Evolutionary conservation across 1,140 invertebrate species (phyloP).

Genomic region (Heliothis subflexa): DNA sequence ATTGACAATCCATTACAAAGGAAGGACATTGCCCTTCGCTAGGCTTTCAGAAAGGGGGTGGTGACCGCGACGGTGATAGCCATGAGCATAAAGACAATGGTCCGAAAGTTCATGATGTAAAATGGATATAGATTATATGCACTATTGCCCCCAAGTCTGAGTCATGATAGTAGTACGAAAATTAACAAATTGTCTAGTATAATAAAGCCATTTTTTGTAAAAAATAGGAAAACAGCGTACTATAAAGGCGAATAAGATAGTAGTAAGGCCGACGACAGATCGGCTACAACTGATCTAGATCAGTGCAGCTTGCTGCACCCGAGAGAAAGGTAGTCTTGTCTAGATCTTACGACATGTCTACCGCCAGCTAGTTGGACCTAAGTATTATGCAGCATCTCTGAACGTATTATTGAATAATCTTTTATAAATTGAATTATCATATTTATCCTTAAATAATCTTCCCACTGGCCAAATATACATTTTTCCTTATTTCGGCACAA

Average conservation of each 20-base stretch:
- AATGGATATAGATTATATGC: no score
- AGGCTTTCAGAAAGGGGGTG: not conserved
- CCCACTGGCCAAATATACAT: not conserved
- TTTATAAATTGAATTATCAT: not conserved
- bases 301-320: not conserved
- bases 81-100: no score
- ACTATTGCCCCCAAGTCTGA: no score
- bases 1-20: not conserved
- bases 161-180: no score
- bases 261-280: conserved; percentile 23
- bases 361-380: conserved; percentile 44
- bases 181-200: no score
- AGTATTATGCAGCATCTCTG: conserved; percentile 24
- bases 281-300: not conserved
- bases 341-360: conserved; percentile 51
- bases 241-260: not conserved
- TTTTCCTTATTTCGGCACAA: no score
- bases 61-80: not conserved
- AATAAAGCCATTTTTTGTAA: no score
- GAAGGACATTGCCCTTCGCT: not conserved
- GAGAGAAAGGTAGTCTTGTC: conserved; percentile 56
- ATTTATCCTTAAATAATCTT: not conserved
- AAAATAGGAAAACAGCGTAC: not conserved
- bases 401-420: not conserved
- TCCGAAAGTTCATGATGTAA: not conserved